Conservation (phyloP, 2,888 invertebrate genomes). For the Apamea sordens region DNA sequence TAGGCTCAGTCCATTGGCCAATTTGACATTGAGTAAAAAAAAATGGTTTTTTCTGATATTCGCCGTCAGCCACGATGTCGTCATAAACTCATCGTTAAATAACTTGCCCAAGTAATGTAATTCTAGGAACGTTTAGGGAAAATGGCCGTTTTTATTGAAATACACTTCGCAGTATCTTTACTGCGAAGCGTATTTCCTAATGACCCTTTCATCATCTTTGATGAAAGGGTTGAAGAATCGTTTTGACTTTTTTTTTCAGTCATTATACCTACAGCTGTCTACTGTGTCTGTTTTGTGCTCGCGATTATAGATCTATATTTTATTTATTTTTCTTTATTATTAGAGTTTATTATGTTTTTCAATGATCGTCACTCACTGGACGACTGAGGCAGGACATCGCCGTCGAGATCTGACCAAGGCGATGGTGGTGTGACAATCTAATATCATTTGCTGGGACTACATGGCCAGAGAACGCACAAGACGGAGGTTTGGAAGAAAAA, state of each 20-base stretch:
- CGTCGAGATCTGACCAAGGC: too few species aligned
- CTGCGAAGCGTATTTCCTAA: too few species aligned
- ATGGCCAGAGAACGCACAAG: too few species aligned
- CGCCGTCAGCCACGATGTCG: not conserved
- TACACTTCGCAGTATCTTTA: slow-evolving; percentile 26
- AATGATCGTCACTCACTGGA: too few species aligned
- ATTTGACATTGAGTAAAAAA: slow-evolving; percentile 16
- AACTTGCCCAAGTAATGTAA: slow-evolving; percentile 14
- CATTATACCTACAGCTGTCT: not conserved
- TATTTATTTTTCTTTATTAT: too few species aligned
- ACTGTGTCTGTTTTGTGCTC: not conserved
- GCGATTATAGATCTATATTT: too few species aligned
- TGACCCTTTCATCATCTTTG: slow-evolving; percentile 3
- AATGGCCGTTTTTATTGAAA: slow-evolving; percentile 40
- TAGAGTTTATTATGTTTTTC: too few species aligned
- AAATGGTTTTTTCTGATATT: not conserved
- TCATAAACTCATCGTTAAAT: not conserved
- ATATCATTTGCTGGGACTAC: too few species aligned
- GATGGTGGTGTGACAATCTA: too few species aligned
- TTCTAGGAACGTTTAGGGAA: slow-evolving; percentile 54
- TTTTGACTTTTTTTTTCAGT: not conserved
- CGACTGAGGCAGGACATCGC: too few species aligned
- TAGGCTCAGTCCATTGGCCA: not conserved
- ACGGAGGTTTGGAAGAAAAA: too few species aligned
- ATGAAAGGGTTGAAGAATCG: slow-evolving; percentile 20